A percentile compares a stretch with the other conserved stretches of the same genome.
Conservation (phyloP, 2,113 vertebrate species). For the Astur gentilis region DNA sequence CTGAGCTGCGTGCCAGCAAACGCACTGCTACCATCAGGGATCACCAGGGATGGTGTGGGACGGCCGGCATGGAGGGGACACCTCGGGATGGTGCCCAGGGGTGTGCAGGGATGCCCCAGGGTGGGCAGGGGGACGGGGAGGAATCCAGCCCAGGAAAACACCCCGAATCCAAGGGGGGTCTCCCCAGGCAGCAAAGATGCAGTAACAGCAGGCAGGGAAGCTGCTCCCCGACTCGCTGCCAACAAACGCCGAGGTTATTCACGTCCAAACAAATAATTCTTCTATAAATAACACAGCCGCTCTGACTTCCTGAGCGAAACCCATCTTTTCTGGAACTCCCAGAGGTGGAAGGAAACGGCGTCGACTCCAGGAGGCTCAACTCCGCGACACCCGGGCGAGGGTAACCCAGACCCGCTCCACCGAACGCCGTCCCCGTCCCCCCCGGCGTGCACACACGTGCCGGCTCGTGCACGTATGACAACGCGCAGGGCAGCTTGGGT, state of each 20-base stretch:
- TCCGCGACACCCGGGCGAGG: fast-evolving
- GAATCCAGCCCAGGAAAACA: not conserved
- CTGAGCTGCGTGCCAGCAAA: not conserved
- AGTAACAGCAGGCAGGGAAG: not conserved
- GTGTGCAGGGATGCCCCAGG: not conserved
- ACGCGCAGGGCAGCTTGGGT: not conserved
- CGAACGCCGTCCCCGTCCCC: fast-evolving
- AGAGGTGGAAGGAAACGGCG: not conserved
- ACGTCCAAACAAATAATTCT: conserved; percentile 45
- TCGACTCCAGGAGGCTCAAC: not conserved
- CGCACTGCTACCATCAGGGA: not conserved
- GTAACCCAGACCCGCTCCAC: not conserved
- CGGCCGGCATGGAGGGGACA: fast-evolving
- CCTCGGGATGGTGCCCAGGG: fast-evolving
- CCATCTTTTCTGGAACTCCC: not conserved
- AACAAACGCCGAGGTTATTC: not conserved
- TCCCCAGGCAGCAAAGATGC: not conserved
- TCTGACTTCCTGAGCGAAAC: not conserved
- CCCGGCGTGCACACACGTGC: fast-evolving
- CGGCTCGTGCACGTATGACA: fast-evolving
- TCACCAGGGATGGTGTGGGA: not conserved
- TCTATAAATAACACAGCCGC: conserved; percentile 32
- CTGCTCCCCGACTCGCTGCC: not conserved
- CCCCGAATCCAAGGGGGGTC: not conserved
- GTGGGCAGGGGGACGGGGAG: not conserved